Percentiles rank a stretch among this genome's conserved stretches.
These are phyloP conservation scores for Hirtodrosophila confusa DNA, from an alignment of 2,888 invertebrate species.

Conservation along the genomic window DNA sequence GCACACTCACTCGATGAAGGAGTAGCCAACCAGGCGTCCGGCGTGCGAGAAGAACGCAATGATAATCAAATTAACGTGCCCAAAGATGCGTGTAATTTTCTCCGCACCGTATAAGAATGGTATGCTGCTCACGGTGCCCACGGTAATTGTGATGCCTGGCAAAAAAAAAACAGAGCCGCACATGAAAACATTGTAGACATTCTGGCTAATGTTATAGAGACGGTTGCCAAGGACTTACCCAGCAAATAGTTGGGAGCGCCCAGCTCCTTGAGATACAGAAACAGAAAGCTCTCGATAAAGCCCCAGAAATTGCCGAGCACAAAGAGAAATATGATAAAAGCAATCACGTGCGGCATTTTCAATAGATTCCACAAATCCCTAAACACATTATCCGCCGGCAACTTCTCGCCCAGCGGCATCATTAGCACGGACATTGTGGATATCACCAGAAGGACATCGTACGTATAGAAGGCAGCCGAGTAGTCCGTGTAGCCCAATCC, in stretches of 20 bases:
- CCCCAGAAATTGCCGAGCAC: slow-evolving; percentile 94
- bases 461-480: slow-evolving; percentile 93
- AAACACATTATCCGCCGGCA: slow-evolving; percentile 91
- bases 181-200: slow-evolving; percentile 1
- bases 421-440: slow-evolving; percentile 90
- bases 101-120: slow-evolving; percentile 94
- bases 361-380: slow-evolving; percentile 90
- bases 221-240: slow-evolving; percentile 85
- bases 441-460: slow-evolving; percentile 89
- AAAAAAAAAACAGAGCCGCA: background rate
- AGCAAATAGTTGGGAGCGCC: slow-evolving; percentile 92
- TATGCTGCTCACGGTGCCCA: slow-evolving; percentile 92
- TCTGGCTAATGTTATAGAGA: background rate
- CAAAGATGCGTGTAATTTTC: slow-evolving; percentile 91
- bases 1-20: slow-evolving; percentile 90
- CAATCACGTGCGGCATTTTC: slow-evolving; percentile 91
- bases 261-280: slow-evolving; percentile 92
- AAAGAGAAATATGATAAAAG: slow-evolving; percentile 92
- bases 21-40: slow-evolving; percentile 92
- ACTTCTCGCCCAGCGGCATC: slow-evolving; percentile 91
- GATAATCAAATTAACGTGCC: slow-evolving; percentile 93
- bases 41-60: slow-evolving; percentile 94
- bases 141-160: slow-evolving; percentile 91
- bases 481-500: slow-evolving; percentile 91
- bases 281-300: slow-evolving; percentile 94